A percentile compares a stretch with the other conserved stretches of the same genome.
These are phyloP conservation scores for Chionoecetes opilio DNA, from an alignment of 1,140 invertebrate genomes.

Conservation along the genomic window DNA sequence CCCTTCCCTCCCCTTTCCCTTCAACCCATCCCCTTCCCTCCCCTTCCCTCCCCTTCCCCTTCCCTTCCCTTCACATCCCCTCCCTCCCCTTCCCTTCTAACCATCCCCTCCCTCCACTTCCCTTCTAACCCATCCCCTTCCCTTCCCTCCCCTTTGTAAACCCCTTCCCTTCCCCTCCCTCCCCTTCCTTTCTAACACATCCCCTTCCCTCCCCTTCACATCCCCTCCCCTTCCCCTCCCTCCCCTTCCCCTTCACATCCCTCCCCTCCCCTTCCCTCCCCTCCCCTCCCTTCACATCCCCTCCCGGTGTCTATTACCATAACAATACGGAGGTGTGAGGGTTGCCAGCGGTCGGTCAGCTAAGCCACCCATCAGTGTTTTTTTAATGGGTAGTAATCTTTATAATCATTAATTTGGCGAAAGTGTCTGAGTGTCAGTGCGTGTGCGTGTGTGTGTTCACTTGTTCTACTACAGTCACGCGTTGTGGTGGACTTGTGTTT, in stretches of 20 bases:
- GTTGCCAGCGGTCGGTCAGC: neutral
- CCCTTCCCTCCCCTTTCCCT: too few relatives aligned
- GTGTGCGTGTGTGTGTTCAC: neutral
- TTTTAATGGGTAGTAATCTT: conserved; percentile 6
- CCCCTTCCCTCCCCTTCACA: neutral
- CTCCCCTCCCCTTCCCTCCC: neutral
- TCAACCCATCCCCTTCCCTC: neutral
- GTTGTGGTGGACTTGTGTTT: too few relatives aligned
- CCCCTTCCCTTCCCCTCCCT: neutral
- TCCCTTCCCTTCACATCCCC: too few relatives aligned
- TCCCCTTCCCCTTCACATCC: too few relatives aligned
- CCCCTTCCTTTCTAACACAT: neutral
- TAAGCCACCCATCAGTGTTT: neutral
- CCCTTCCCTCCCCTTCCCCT: neutral
- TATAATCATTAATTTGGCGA: neutral
- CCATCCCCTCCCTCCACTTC: too few relatives aligned
- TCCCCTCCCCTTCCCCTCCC: too few relatives aligned
- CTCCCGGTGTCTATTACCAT: neutral
- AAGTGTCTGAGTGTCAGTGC: neutral
- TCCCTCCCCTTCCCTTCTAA: too few relatives aligned
- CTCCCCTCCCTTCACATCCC: neutral
- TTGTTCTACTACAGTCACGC: too few relatives aligned
- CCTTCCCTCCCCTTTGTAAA: neutral
- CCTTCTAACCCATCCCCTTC: too few relatives aligned
- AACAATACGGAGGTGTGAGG: neutral